Evolutionary conservation across 2,888 invertebrate species (phyloP).

Genomic region (Drosophila affinis): DNA sequence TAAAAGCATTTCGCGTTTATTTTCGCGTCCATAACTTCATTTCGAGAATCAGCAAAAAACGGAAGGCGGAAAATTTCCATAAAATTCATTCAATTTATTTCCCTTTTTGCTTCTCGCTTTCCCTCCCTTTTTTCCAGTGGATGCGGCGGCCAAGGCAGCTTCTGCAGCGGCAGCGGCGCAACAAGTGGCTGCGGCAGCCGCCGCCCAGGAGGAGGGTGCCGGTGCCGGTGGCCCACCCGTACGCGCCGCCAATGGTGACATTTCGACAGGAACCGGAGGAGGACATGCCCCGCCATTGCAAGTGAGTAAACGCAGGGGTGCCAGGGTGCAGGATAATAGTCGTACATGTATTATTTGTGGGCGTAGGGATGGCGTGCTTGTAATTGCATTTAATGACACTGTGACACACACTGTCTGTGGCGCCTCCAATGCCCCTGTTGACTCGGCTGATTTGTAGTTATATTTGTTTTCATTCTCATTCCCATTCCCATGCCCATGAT

Average conservation of each 20-base stretch:
- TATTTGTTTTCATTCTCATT: slow-evolving; percentile 48
- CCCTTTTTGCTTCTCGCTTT: slow-evolving; percentile 15
- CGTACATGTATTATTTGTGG: slow-evolving; percentile 9
- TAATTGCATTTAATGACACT: slow-evolving; percentile 68
- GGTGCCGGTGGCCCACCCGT: slow-evolving; percentile 34
- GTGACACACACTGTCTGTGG: slow-evolving; percentile 30
- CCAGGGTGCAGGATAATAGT: too few relatives aligned
- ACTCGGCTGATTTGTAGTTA: slow-evolving; percentile 64
- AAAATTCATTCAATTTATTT: slow-evolving; percentile 9
- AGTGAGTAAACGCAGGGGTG: slow-evolving; percentile 78
- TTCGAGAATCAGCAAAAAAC: not conserved
- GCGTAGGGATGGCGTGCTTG: slow-evolving; percentile 54
- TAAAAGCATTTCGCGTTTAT: slow-evolving; percentile 22
- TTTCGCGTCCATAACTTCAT: slow-evolving; percentile 10
- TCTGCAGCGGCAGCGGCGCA: slow-evolving; percentile 60
- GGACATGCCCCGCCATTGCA: slow-evolving; percentile 86
- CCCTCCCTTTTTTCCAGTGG: slow-evolving; percentile 68
- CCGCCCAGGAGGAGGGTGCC: slow-evolving; percentile 74
- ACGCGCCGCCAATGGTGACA: slow-evolving; percentile 86
- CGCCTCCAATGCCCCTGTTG: slow-evolving; percentile 20
- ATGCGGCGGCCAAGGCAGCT: slow-evolving; percentile 70
- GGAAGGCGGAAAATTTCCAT: not conserved
- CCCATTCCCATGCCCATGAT: slow-evolving; percentile 14
- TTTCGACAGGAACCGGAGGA: slow-evolving; percentile 79
- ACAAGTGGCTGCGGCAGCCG: slow-evolving; percentile 71